These are phyloP conservation scores for Labroides dimidiatus DNA, from an alignment of 2,797 vertebrate species.

Conservation along the genomic window DNA sequence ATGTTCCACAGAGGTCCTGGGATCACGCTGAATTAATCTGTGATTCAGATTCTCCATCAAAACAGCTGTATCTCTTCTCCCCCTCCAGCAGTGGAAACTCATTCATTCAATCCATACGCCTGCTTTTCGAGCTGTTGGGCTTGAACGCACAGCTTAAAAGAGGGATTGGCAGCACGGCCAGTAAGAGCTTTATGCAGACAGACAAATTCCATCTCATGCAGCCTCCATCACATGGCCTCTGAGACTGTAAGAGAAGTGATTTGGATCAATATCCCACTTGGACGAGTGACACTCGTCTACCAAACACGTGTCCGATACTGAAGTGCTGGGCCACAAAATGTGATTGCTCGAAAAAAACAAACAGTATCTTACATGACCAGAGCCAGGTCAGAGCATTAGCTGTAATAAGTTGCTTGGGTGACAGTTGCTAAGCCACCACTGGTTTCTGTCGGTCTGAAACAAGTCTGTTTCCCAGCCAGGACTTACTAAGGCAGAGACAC, in stretches of 20 bases:
- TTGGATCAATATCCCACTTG: conserved; percentile 63
- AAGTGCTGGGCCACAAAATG: conserved; percentile 16
- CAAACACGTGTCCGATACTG: conserved; percentile 58
- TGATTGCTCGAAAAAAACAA: conserved; percentile 38
- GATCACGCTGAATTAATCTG: conserved; percentile 52
- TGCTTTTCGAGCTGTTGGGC: conserved; percentile 44
- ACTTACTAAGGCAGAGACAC: neutral
- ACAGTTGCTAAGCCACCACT: conserved; percentile 61
- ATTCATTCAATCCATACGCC: conserved; percentile 38
- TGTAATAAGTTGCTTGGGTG: conserved; percentile 25
- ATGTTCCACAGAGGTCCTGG: conserved; percentile 29
- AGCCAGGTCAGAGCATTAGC: conserved; percentile 9
- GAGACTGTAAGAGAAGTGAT: conserved; percentile 40
- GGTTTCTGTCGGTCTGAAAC: conserved; percentile 19
- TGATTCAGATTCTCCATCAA: conserved; percentile 44
- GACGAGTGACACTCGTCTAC: conserved; percentile 32
- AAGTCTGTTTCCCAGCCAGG: conserved; percentile 3
- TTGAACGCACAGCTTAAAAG: conserved; percentile 47
- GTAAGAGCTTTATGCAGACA: conserved; percentile 59
- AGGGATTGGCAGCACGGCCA: conserved; percentile 46
- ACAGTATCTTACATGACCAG: conserved; percentile 10
- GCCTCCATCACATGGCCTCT: conserved; percentile 51
- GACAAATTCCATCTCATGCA: conserved; percentile 41
- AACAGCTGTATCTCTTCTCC: conserved; percentile 29
- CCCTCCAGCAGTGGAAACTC: conserved; percentile 34